These are phyloP conservation scores for Drosophila ogumai DNA, from an alignment of 1,140 invertebrate species.

Conservation along the genomic window DNA sequence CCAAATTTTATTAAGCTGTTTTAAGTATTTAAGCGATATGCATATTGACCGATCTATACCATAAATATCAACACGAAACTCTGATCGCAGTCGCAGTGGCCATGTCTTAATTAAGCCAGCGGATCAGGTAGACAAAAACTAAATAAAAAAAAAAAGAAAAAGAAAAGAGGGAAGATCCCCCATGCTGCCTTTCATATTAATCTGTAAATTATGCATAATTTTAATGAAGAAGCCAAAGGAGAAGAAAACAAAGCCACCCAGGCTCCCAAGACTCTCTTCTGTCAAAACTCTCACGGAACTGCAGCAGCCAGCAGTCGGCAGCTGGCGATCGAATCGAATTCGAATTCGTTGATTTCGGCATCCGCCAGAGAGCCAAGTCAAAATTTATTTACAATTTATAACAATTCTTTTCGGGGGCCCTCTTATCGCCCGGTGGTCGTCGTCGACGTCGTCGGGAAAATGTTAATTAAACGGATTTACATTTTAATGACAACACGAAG, in stretches of 20 bases:
- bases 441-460: slow-evolving; percentile 44
- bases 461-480: slow-evolving; percentile 83
- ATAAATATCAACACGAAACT: slow-evolving; percentile 78
- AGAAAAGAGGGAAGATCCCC: not conserved
- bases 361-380: slow-evolving; percentile 29
- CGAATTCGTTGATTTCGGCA: slow-evolving; percentile 42
- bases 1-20: slow-evolving; percentile 63
- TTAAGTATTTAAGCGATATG: slow-evolving; percentile 71
- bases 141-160: not conserved
- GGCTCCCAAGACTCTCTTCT: slow-evolving; percentile 12
- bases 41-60: slow-evolving; percentile 76
- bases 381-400: slow-evolving; percentile 81
- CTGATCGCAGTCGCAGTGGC: slow-evolving; percentile 10
- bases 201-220: slow-evolving; percentile 82
- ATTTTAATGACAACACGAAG: slow-evolving; percentile 82
- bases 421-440: slow-evolving; percentile 70
- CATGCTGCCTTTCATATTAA: slow-evolving; percentile 59
- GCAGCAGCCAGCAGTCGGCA: slow-evolving; percentile 11
- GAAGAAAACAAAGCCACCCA: slow-evolving; percentile 59
- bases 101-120: slow-evolving; percentile 43
- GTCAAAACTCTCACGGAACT: slow-evolving; percentile 64
- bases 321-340: slow-evolving; percentile 32
- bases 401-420: slow-evolving; percentile 58
- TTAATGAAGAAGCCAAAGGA: slow-evolving; percentile 38
- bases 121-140: slow-evolving; percentile 43